phyloP scores from a whole-genome alignment of 2,888 invertebrate genomes.

The Phaedon cochleariae region DNA sequence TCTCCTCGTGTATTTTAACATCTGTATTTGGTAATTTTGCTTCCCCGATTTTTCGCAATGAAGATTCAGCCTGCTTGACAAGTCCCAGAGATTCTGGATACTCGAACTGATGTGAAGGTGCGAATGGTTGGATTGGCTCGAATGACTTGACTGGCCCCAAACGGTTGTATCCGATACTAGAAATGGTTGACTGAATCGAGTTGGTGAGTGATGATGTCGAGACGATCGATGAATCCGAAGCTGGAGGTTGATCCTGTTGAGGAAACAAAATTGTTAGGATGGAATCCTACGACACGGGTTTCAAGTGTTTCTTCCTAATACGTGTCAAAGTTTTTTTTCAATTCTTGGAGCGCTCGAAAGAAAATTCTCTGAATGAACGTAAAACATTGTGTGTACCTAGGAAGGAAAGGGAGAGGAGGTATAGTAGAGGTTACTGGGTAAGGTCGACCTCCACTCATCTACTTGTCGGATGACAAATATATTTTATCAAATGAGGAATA shows the following conservation, averaged over 20 bases:
- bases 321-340: no score
- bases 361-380: no score
- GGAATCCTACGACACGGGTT: not conserved
- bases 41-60: slow-evolving; percentile 2
- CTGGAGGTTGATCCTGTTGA: not conserved
- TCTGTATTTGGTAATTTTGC: not conserved
- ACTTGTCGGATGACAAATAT: no score
- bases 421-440: no score
- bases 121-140: slow-evolving; percentile 54
- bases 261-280: not conserved
- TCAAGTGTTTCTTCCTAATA: no score
- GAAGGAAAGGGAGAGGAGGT: no score
- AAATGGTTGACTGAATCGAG: slow-evolving; percentile 30
- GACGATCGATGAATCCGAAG: not conserved
- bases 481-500: no score
- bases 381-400: no score
- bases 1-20: not conserved
- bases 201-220: not conserved
- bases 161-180: slow-evolving; percentile 37
- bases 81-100: slow-evolving; percentile 56
- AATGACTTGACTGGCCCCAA: slow-evolving; percentile 54
- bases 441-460: no score
- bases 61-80: slow-evolving; percentile 50
- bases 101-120: slow-evolving; percentile 56
- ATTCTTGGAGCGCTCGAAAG: no score